phyloP scores from a whole-genome alignment of 2,888 invertebrate species.

The Ennomos fuscantarius region DNA sequence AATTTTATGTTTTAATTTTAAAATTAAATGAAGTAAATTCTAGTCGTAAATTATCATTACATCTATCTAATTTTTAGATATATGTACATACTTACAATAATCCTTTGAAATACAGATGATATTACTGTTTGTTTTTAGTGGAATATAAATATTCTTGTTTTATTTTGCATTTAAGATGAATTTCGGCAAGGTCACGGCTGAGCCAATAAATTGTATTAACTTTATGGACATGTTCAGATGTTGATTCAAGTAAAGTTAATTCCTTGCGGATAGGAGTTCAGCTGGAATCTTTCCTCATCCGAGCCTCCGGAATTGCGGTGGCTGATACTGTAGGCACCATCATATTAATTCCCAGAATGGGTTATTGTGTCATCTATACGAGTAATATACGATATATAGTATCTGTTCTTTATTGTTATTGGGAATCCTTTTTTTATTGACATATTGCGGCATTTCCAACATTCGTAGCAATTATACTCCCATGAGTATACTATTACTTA shows the following conservation, averaged over 20 bases:
- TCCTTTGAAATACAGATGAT: no score
- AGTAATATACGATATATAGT: neutral
- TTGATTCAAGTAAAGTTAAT: neutral
- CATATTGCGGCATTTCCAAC: constrained; percentile 16
- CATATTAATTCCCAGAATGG: constrained; percentile 2
- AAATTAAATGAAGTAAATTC: no score
- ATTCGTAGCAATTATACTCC: constrained; percentile 13
- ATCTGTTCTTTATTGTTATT: constrained; percentile 23
- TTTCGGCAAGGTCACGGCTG: no score
- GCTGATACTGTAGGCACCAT: neutral
- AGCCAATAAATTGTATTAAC: neutral
- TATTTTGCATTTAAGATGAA: no score
- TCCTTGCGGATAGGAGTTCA: constrained; percentile 1
- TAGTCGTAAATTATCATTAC: no score
- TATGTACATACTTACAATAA: no score
- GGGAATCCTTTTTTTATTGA: constrained; percentile 20
- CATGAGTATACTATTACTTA: constrained; percentile 16
- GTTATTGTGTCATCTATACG: constrained; percentile 10
- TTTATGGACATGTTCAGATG: neutral
- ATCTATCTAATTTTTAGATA: no score
- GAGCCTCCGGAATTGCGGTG: neutral
- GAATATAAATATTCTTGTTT: no score
- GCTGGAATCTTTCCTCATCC: constrained; percentile 6
- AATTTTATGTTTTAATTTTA: no score
- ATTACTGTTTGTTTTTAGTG: no score